These are phyloP conservation scores for Rhabdomys dilectus DNA, from an alignment of 2,113 vertebrate species.

Conservation along the genomic window DNA sequence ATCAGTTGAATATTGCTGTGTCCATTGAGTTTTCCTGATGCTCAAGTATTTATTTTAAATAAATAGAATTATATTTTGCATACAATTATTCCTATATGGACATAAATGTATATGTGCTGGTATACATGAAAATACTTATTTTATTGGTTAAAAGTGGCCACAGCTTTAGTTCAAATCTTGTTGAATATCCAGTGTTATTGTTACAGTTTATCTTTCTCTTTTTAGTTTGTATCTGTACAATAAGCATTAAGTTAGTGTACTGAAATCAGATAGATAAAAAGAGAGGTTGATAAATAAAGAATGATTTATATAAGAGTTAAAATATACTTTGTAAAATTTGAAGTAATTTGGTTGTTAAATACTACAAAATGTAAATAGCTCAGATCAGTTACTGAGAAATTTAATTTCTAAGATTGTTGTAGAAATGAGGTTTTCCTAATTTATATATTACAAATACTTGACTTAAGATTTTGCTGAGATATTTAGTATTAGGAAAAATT, in stretches of 20 bases:
- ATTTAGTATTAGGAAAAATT: constrained; percentile 22
- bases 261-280: not conserved
- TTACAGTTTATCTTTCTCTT: not conserved
- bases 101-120: not conserved
- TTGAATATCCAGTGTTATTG: not conserved
- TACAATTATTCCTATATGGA: not conserved
- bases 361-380: not conserved
- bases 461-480: not conserved
- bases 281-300: not conserved
- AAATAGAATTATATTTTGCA: not conserved
- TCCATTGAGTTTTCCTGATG: not conserved
- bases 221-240: not conserved
- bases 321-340: not conserved
- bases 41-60: not conserved
- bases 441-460: constrained; percentile 5
- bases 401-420: constrained; percentile 40
- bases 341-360: not conserved
- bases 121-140: not conserved
- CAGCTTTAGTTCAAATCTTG: not conserved
- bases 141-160: not conserved
- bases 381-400: not conserved
- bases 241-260: not conserved
- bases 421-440: not conserved
- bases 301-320: not conserved
- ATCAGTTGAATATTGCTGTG: not conserved